These are phyloP conservation scores for Trachelus troglodyta DNA, from an alignment of 2,888 invertebrate genomes.

Conservation along the genomic window DNA sequence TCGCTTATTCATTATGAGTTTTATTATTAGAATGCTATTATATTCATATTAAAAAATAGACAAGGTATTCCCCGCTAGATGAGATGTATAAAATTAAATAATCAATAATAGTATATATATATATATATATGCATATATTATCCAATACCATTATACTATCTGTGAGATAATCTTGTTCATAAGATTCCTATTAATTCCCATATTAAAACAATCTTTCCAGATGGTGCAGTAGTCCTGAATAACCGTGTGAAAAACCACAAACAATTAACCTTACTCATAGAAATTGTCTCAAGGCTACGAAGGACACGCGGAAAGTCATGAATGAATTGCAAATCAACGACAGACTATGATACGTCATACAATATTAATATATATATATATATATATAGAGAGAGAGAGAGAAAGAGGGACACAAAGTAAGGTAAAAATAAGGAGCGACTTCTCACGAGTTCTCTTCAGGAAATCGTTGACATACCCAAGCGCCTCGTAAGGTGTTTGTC, in stretches of 20 bases:
- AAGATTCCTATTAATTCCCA: no score
- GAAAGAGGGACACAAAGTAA: not conserved
- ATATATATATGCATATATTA: no score
- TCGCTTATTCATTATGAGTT: not conserved
- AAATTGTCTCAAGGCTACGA: not conserved
- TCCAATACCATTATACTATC: no score
- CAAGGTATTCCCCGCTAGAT: not conserved
- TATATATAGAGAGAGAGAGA: no score
- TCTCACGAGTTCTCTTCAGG: conserved; percentile 9
- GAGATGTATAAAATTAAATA: not conserved
- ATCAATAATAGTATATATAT: not conserved
- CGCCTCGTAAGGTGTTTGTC: not conserved
- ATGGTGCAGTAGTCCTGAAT: no score
- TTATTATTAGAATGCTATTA: not conserved
- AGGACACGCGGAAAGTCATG: not conserved
- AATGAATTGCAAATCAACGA: not conserved
- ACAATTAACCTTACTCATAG: not conserved
- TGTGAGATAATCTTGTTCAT: no score
- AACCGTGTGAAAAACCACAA: not conserved
- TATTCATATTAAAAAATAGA: not conserved
- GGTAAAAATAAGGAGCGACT: not conserved
- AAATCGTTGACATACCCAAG: conserved; percentile 15
- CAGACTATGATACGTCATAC: not conserved
- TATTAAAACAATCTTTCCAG: no score
- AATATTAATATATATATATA: no score